Percentiles rank a stretch among this genome's conserved stretches.
These are phyloP conservation scores for Luehdorfia chinensis DNA, from an alignment of 1,140 invertebrate genomes.

Conservation along the genomic window DNA sequence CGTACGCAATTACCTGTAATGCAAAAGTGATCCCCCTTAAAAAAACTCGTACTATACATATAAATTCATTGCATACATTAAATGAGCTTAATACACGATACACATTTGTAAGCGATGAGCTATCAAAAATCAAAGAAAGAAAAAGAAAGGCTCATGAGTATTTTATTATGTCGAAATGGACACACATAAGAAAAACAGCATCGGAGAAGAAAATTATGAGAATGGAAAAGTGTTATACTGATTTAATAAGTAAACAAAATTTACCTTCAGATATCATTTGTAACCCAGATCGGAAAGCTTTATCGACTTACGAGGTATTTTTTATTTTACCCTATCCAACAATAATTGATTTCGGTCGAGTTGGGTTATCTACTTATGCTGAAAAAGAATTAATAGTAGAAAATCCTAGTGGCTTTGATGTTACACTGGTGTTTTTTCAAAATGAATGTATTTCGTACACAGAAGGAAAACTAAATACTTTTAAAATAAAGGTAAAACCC, in stretches of 20 bases:
- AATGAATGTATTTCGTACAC: slow-evolving; percentile 45
- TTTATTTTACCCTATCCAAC: slow-evolving; percentile 42
- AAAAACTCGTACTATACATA: slow-evolving; percentile 22
- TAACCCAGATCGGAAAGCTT: slow-evolving; percentile 21
- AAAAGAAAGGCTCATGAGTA: slow-evolving; percentile 31
- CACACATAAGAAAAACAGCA: slow-evolving; percentile 24
- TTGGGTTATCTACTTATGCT: slow-evolving; percentile 47
- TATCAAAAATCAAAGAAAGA: slow-evolving; percentile 28
- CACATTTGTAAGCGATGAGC: slow-evolving; percentile 47
- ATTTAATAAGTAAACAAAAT: slow-evolving; percentile 14
- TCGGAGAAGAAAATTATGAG: slow-evolving; percentile 32
- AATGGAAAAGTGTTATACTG: slow-evolving; percentile 32
- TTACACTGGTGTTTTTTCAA: slow-evolving; percentile 42
- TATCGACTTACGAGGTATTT: slow-evolving; percentile 46
- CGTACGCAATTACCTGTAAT: slow-evolving; percentile 37
- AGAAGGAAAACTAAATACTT: slow-evolving; percentile 30
- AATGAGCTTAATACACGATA: slow-evolving; percentile 38
- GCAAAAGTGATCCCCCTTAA: slow-evolving; percentile 38
- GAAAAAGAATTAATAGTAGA: slow-evolving; percentile 43
- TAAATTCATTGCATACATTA: slow-evolving; percentile 59
- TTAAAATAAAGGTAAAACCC: slow-evolving; percentile 39
- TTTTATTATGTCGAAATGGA: slow-evolving; percentile 32
- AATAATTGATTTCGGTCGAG: slow-evolving; percentile 50
- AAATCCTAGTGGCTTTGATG: slow-evolving; percentile 50
- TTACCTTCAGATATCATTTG: slow-evolving; percentile 35